Evolutionary conservation across 92 coral and sea anemone genomes (phyloP), one percentile per base, ranked within the genome.

Genomic region (Porites divaricata): DNA sequence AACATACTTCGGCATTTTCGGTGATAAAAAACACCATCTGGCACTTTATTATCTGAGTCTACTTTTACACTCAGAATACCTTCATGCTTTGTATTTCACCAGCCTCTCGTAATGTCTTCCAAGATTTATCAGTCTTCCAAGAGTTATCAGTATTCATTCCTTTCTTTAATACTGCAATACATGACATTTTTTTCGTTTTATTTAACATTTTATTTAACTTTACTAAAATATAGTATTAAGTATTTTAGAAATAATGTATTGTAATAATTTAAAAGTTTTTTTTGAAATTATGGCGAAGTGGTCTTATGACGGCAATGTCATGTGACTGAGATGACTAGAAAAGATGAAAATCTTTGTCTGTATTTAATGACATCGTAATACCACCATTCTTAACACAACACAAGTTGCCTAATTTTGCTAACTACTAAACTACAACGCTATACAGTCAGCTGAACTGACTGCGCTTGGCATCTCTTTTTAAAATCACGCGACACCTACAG

Each of bases 1-100:
- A 79, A 79, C 67, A 66, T 50, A 64, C 84, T 79, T 79, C 84
- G 20, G 70, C 83, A 79, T 79, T 79, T 79, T 25, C 75, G 75
- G 26, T 79, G 84, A 65, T 79, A 79, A 23, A 62, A 79, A 52
- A 79, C 11, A 52, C 74, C 84, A 35, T 67, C 84, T 26, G 81
- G 81, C 11, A 77, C 66, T 59, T 77, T 21, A 59, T 58, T 51
- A 20, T 56, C 69, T 0, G 81, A 77, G 48, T 56, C 69, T 24
- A 77, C 69, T 11, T 77, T 49, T 24, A 77, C 10, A n/a, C n/a
- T 54, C 52, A 45, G 84, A 79, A 79, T 79, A 25, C 84, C 74
- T 45, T 64, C 75, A 79, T 79, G 84, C 22, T 79, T 63, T 64
- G 35, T 62, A 79, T 79, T 54, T 79, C 72, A 63, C 74, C 84